Evolutionary conservation across 2,797 vertebrate genomes (phyloP), one percentile per base, ranked within the genome.

Genomic region (Tachyglossus aculeatus): DNA sequence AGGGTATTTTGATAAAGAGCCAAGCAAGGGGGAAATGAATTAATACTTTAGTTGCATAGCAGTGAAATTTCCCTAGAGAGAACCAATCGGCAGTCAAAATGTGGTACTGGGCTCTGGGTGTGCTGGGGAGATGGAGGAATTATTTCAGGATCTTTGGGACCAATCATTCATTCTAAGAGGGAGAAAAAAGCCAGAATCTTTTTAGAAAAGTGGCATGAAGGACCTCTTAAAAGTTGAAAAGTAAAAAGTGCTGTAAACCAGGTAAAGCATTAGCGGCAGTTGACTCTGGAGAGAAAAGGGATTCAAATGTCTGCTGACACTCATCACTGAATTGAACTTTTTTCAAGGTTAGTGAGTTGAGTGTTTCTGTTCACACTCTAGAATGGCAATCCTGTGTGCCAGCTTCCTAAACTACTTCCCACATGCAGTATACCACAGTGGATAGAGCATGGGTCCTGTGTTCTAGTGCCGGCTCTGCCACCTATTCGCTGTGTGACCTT

Each of bases 1-100:
- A 80, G 71, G 75, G 82, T 70, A 75, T 77, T 81, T 86, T 85
- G 82, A 83, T 85, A 75, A 85, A 87, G 54, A 76, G 55, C 62
- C 52, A 27, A 31, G 3, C 48, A 52, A 51, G 77, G 27, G 52
- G n/a, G 38, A 33, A 52, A 5, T 36, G 74, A 77, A 83, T 85
- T 53, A 77, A 87, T 81, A 73, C 79, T 73, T 83, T 80, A 71
- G 45, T 61, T 52, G 64, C 27, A 55, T 65, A 61, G 65, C 64
- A 22, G 58, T 33, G 64, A 66, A 75, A 36, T 65, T 57, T 67
- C 37, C 59, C 75, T 75, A 37, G 44, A 73, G 73, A 65, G 64
- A 77, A 36, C 22, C 19, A 34, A 11, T 13, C 10, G 1, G 18
- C 2, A 19, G 18, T 47, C 43, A 40, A 2, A 43, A n/a, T n/a